Conservation (phyloP, 1,140 invertebrate genomes). For the Thaumetopoea pityocampa region DNA sequence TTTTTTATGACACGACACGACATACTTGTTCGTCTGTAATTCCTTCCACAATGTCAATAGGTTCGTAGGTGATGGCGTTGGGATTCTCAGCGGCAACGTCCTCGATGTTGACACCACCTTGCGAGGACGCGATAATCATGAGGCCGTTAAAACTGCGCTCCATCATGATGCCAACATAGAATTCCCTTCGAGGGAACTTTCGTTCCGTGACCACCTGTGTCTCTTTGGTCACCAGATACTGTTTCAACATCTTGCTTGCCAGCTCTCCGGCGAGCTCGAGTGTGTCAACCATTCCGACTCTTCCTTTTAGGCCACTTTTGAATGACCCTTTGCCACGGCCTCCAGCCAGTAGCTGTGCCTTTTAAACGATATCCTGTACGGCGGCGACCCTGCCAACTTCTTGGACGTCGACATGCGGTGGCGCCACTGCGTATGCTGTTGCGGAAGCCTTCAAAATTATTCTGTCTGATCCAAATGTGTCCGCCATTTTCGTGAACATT, state of each 20-base stretch:
- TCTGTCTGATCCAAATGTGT: constrained; percentile 83
- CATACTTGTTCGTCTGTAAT: constrained; percentile 87
- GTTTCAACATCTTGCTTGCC: constrained; percentile 92
- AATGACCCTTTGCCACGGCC: constrained; percentile 96
- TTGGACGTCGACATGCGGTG: constrained; percentile 97
- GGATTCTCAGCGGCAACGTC: constrained; percentile 96
- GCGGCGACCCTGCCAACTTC: constrained; percentile 97
- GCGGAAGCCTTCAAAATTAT: constrained; percentile 99
- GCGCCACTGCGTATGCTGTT: constrained; percentile 94
- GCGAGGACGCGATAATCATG: constrained; percentile 95
- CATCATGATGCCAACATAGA: constrained; percentile 98
- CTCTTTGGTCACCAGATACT: constrained; percentile 96
- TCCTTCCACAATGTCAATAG: constrained; percentile 91
- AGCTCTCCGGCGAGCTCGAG: constrained; percentile 91
- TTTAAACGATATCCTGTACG: too few relatives aligned
- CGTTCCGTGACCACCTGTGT: constrained; percentile 97
- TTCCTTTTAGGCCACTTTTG: constrained; percentile 93
- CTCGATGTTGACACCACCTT: constrained; percentile 98
- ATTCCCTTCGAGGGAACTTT: constrained; percentile 96
- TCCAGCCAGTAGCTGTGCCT: constrained; percentile 96
- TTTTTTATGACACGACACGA: constrained; percentile 82
- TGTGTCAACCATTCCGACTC: constrained; percentile 92
- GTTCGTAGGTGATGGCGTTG: constrained; percentile 93
- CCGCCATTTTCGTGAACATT: constrained; percentile 86
- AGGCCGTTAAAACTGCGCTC: constrained; percentile 95